Evolutionary conservation across 2,888 invertebrate species (phyloP), one percentile per base, ranked within the genome.

Genomic region (Ectemnius continuus): DNA sequence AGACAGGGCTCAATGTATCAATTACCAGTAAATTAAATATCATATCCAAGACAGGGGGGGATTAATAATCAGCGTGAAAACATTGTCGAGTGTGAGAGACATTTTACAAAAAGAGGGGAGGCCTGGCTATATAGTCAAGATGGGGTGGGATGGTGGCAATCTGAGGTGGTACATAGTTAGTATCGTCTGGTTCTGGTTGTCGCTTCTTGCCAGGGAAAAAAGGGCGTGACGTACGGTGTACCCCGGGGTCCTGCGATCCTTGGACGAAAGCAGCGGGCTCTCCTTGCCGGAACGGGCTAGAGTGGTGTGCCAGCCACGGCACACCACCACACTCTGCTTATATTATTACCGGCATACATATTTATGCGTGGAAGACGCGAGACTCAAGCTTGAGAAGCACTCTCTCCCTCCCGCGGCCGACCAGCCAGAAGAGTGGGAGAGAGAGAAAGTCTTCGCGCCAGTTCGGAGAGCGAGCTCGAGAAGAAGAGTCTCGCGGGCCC

Each of bases 281-380:
- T 68, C 81, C 81, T 83, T 84, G 79, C 80, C 81, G 78, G 78
- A 84, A 83, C 68, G 62, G 71, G 82, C 80, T 78, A 75, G 72
- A 75, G 77, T 73, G 66, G 77, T 60, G 36, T 36, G 36, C 36
- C 36, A 36, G 36, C 36, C 4, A 36, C 36, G 36, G 36, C 36
- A 36, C 36, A 36, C 36, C 36, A 36, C 36, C 36, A 36, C 6
- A 36, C 36, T 36, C 36, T 75, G 77, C 82, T 86, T 86, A 84
- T 85, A 85, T 87, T 86, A 87, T 87, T 83, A 86, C 85, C 84
- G 78, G 75, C 86, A 86, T 86, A 85, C 86, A 87, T 87, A 86
- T 87, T 87, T 87, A 87, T 86, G 86, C 80, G 73, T 73, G 76
- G 76, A 81, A 83, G 77, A 79, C 77, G 74, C 70, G 58, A 66